phyloP scores from a whole-genome alignment of 64 coral and sea anemone species.

The Actinia tenebrosa region DNA sequence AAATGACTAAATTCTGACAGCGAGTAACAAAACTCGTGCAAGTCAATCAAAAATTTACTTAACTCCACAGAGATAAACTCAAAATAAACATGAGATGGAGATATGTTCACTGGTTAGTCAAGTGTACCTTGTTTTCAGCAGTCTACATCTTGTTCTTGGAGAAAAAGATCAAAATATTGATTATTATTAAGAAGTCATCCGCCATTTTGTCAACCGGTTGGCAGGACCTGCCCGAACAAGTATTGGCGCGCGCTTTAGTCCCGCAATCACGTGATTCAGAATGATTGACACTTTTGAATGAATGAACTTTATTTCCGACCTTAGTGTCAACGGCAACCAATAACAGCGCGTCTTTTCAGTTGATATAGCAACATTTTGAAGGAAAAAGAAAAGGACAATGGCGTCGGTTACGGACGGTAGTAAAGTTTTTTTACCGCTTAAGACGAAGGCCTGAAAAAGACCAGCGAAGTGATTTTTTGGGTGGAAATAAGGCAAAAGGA shows the following conservation, averaged over 20 bases:
- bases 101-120: background rate
- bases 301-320: slow-evolving; percentile 51
- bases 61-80: background rate
- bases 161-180: background rate
- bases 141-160: background rate
- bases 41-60: background rate
- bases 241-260: slow-evolving; percentile 37
- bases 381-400: slow-evolving; percentile 61
- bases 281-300: slow-evolving; percentile 59
- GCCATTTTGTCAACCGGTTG: slow-evolving; percentile 6
- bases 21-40: background rate
- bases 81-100: background rate
- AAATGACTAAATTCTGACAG: background rate
- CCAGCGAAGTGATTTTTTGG: background rate
- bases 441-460: background rate
- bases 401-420: slow-evolving; percentile 57
- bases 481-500: background rate
- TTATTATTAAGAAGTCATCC: background rate
- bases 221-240: slow-evolving; percentile 38
- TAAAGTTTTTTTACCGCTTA: slow-evolving; percentile 46
- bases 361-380: slow-evolving; percentile 76
- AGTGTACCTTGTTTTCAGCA: slow-evolving; percentile 1
- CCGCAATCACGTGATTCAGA: slow-evolving; percentile 25
- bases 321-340: slow-evolving; percentile 45
- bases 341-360: slow-evolving; percentile 26